Evolutionary conservation across 2,888 invertebrate species (phyloP).

Genomic region (Rotaria macrura): DNA sequence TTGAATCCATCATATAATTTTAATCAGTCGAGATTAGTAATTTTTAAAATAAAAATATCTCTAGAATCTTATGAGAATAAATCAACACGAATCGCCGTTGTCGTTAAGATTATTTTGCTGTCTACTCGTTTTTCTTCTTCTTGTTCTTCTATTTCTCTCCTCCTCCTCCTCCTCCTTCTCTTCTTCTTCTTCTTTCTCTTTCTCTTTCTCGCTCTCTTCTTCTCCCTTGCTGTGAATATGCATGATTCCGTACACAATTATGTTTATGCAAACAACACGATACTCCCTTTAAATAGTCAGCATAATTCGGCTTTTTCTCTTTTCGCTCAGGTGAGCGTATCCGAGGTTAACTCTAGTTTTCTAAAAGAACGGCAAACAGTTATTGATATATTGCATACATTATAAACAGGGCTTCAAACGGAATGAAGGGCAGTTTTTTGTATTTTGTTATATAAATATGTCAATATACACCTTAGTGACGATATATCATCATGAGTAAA

Average conservation of each 20-base stretch:
- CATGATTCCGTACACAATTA: neutral
- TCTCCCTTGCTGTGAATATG: neutral
- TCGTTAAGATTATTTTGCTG: neutral
- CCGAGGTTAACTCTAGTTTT: neutral
- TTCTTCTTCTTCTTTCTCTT: neutral
- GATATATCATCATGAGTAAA: too few relatives aligned
- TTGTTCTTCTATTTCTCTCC: too few relatives aligned
- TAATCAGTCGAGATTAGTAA: neutral
- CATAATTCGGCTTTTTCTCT: neutral
- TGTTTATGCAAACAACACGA: neutral
- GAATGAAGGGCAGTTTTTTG: too few relatives aligned
- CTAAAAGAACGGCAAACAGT: neutral
- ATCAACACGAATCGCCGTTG: neutral
- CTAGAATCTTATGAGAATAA: neutral
- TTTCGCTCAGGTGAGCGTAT: neutral
- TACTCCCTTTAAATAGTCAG: neutral
- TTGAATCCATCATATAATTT: neutral
- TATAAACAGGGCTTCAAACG: neutral
- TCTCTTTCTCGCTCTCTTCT: neutral
- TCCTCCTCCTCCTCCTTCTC: too few relatives aligned
- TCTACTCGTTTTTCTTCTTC: neutral
- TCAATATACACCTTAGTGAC: too few relatives aligned
- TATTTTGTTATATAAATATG: too few relatives aligned
- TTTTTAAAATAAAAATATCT: neutral
- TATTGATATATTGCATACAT: neutral